These are phyloP conservation scores for Trachurus trachurus DNA, from an alignment of 2,797 vertebrate species.

Conservation along the genomic window DNA sequence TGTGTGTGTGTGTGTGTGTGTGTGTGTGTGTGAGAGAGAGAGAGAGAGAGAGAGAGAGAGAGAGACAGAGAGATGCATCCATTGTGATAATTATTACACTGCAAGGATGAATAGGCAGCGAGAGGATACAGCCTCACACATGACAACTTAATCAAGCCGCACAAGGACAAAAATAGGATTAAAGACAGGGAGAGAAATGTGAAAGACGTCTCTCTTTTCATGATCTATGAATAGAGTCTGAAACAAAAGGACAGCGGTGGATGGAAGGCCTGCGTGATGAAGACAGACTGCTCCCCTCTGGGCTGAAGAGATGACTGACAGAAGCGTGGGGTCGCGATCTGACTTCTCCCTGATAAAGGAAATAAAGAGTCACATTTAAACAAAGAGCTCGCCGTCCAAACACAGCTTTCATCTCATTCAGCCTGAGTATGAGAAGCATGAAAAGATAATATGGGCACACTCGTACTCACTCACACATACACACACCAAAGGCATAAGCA, in stretches of 20 bases:
- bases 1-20: conserved; percentile 19
- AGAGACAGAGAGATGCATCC: conserved; percentile 36
- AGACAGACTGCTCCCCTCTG: conserved; percentile 70
- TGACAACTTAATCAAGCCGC: conserved; percentile 75
- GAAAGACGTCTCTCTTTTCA: conserved; percentile 58
- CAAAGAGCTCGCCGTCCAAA: conserved; percentile 63
- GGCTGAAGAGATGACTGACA: conserved; percentile 74
- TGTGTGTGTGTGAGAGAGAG: conserved; percentile 13
- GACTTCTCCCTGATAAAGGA: conserved; percentile 63
- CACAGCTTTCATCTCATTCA: conserved; percentile 60
- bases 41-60: conserved; percentile 13
- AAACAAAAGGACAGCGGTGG: conserved; percentile 75
- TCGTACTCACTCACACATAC: background rate
- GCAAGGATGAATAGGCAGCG: conserved; percentile 50
- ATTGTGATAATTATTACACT: conserved; percentile 61
- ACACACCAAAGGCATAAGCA: conserved; percentile 29
- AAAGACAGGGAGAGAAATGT: conserved; percentile 51
- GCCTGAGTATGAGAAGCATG: conserved; percentile 52
- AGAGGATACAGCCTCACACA: conserved; percentile 47
- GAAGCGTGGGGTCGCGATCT: conserved; percentile 67
- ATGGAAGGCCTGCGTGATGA: conserved; percentile 58
- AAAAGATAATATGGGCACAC: conserved; percentile 39
- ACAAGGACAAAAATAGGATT: conserved; percentile 72
- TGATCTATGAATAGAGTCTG: conserved; percentile 73
- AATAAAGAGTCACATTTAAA: conserved; percentile 74